Conservation (phyloP, 92 coral and sea anemone species). For the Zoanthus sansibaricus region DNA sequence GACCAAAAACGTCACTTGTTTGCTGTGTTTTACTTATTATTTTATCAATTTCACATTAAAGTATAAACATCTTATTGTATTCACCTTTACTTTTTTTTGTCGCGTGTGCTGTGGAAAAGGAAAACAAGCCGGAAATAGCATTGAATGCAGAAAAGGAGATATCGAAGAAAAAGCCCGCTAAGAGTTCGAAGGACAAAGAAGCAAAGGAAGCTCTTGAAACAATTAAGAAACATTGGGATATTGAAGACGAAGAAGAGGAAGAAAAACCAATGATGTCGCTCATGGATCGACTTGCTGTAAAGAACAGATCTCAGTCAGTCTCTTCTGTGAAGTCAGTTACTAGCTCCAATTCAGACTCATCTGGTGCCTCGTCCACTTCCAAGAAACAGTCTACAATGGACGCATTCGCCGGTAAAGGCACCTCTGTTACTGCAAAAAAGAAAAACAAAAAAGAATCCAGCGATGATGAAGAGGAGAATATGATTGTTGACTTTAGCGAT, state of each 20-base stretch:
- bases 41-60: too few species aligned
- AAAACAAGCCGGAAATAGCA: background rate
- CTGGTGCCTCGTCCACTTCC: background rate
- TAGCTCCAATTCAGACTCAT: slow-evolving; percentile 18
- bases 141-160: background rate
- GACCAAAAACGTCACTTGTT: too few species aligned
- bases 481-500: slow-evolving; percentile 35
- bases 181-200: background rate
- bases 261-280: slow-evolving; percentile 42
- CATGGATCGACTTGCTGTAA: slow-evolving; percentile 33
- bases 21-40: too few species aligned
- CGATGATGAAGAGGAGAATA: background rate
- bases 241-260: slow-evolving; percentile 5
- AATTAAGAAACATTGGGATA: slow-evolving; percentile 18
- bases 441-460: background rate
- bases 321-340: slow-evolving; percentile 9
- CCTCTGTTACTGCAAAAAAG: background rate
- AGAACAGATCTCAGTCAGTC: slow-evolving; percentile 19
- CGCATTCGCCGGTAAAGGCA: background rate
- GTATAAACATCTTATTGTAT: too few species aligned
- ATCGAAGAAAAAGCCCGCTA: slow-evolving; percentile 2
- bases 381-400: slow-evolving; percentile 20
- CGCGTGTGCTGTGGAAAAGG: background rate
- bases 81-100: too few species aligned
- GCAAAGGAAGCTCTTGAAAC: slow-evolving; percentile 31